Base-by-base conservation (phyloP, 2,797 vertebrate species). In the Propithecus perrieri region DNA sequence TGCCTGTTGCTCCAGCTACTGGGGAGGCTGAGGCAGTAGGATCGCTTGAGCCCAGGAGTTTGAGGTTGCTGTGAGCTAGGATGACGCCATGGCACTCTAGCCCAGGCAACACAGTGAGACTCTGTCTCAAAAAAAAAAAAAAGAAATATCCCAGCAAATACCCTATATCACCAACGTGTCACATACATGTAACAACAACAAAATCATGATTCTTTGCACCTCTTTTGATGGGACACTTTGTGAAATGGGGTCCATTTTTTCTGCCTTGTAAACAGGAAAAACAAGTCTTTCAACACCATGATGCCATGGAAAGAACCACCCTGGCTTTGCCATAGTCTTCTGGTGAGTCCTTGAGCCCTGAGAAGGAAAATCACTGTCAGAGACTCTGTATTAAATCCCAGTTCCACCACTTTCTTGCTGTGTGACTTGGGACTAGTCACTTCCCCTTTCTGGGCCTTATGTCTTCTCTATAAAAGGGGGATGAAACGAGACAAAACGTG, bases 131-230 rank as follows among this genome's bases (percentile, higher is more conserved):
- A 38, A 38, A 38, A 38, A 38, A 38, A 38, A 38, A 38, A 72
- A 89, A 91, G 84, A 76, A 94, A 88, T 74, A 57, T 15, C 10
- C 30, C 50, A 65, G 79, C 67, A 91, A 93, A 61, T 61, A 46
- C 41, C 35, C 50, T 38, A 2, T 20, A 5, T 59, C n/a, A 55
- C n/a, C 26, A 41, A 72, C 26, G 38, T 35, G 74, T 83, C 50
- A 48, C 76, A 69, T 22, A 55, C 35, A 15, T 14, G 38, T 28
- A 20, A 61, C 20, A 76, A 18, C 72, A 79, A 71, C 7, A 53
- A 63, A 46, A 48, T 41, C 57, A 17, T 18, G 9, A 43, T 20
- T 48, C 35, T 91, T 78, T 67, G 57, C 24, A 22, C 14, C 3
- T 76, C 24, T 50, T 92, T 71, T 46, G 38, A 71, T 74, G 48